Percentiles rank a stretch among this genome's conserved stretches.
Conservation (phyloP, 30 jellyfish, hydroid and myxozoan genomes). For the Mastigias papua region DNA sequence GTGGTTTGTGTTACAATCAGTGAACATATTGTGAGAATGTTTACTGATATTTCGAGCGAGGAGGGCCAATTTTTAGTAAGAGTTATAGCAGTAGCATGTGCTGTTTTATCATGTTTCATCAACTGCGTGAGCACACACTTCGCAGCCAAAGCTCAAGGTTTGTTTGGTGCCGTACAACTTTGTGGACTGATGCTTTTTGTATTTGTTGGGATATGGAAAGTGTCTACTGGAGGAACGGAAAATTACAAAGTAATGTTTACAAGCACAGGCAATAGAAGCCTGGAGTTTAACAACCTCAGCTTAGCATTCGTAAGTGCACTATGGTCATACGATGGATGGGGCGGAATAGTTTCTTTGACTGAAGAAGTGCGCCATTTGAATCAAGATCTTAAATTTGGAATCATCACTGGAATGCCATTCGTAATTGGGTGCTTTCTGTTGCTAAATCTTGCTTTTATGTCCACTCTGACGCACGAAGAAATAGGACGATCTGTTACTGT, state of each 20-base stretch:
- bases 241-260: conserved; percentile 25
- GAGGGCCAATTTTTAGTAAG: background rate
- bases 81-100: background rate
- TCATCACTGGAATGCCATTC: conserved; percentile 60
- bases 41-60: background rate
- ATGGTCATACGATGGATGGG: conserved; percentile 88
- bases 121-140: background rate
- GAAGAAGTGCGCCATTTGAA: conserved; percentile 68
- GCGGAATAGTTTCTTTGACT: conserved; percentile 14
- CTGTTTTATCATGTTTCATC: background rate
- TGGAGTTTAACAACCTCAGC: conserved; percentile 15
- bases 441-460: conserved; percentile 46
- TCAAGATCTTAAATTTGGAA: conserved; percentile 33
- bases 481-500: conserved; percentile 59
- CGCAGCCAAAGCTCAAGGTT: background rate
- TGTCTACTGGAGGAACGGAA: conserved; percentile 11
- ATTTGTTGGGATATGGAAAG: background rate
- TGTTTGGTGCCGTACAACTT: background rate
- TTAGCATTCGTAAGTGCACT: conserved; percentile 63
- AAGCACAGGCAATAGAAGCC: background rate
- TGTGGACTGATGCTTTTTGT: background rate
- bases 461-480: conserved; percentile 54
- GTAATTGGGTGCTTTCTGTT: conserved; percentile 43
- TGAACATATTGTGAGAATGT: background rate
- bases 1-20: background rate